These are phyloP conservation scores for Melanotaenia duboulayi DNA, from an alignment of 2,113 vertebrate genomes.

Conservation along the genomic window DNA sequence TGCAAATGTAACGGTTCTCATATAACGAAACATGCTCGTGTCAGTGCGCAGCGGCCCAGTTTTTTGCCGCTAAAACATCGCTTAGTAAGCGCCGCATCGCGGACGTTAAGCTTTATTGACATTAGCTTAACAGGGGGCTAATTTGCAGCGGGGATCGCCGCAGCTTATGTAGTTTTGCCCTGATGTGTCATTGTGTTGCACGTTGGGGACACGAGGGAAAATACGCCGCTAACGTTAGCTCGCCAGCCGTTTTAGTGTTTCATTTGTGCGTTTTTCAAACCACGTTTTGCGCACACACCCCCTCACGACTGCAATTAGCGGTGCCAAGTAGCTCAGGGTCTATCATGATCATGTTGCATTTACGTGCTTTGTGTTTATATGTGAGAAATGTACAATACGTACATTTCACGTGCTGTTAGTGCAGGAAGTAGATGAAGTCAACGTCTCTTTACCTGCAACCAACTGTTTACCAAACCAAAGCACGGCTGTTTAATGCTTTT, in stretches of 20 bases:
- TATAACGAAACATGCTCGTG: neutral
- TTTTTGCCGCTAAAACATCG: constrained; percentile 17
- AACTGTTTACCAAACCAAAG: neutral
- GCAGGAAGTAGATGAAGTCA: constrained; percentile 26
- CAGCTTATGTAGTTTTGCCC: neutral
- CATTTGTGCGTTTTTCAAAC: constrained; percentile 20
- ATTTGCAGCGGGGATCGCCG: constrained; percentile 23
- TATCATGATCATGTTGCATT: neutral
- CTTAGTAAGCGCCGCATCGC: neutral
- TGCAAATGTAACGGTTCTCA: constrained; percentile 26
- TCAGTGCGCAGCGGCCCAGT: constrained; percentile 8
- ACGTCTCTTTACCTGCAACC: neutral
- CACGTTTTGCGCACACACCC: constrained; percentile 66
- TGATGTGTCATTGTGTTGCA: neutral
- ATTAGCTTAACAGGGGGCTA: constrained; percentile 22
- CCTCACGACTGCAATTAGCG: constrained; percentile 16
- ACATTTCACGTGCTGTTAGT: neutral
- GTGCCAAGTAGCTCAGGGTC: neutral
- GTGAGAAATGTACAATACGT: neutral
- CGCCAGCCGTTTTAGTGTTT: constrained; percentile 43
- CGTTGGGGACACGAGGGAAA: neutral
- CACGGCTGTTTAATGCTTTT: neutral
- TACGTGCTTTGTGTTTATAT: neutral
- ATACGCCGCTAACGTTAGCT: constrained; percentile 11
- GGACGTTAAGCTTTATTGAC: neutral